Evolutionary conservation across 2,888 invertebrate species (phyloP).

Genomic region (Mongoloraphidia duomilia): DNA sequence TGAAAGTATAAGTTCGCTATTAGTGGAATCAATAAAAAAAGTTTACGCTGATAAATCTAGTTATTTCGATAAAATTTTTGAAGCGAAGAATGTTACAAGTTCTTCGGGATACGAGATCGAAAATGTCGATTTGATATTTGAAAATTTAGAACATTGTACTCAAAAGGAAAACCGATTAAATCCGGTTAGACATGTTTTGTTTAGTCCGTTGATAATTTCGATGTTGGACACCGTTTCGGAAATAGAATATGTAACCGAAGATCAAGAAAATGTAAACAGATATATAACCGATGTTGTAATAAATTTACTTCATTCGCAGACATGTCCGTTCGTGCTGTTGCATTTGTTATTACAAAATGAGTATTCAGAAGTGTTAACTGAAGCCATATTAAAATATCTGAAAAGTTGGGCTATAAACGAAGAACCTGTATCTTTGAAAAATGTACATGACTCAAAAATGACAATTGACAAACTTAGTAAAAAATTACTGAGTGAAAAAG

Average conservation of each 20-base stretch:
- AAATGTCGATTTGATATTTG: conserved; percentile 22
- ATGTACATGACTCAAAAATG: conserved; percentile 24
- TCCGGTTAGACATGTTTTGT: conserved; percentile 10
- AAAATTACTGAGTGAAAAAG: conserved; percentile 26
- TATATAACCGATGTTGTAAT: conserved; percentile 32
- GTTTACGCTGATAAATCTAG: conserved; percentile 16
- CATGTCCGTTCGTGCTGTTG: conserved; percentile 24
- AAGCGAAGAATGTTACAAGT: neutral
- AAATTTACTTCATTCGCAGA: conserved; percentile 47
- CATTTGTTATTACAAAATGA: too few species aligned
- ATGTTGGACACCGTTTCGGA: conserved; percentile 25
- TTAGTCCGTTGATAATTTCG: conserved; percentile 27
- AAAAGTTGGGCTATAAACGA: conserved; percentile 32
- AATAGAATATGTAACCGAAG: conserved; percentile 14
- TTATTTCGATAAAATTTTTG: conserved; percentile 16
- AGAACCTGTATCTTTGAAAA: conserved; percentile 26
- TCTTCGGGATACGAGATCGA: conserved; percentile 16
- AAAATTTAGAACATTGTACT: conserved; percentile 25
- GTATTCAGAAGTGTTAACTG: conserved; percentile 15
- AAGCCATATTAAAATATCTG: conserved; percentile 32
- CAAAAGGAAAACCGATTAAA: conserved; percentile 11
- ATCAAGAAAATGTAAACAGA: conserved; percentile 20
- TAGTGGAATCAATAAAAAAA: conserved; percentile 17
- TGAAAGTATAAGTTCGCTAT: conserved; percentile 19
- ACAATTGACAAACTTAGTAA: conserved; percentile 30